These are phyloP conservation scores for Protodeltote pygarga DNA, from an alignment of 2,888 invertebrate genomes.

Conservation along the genomic window DNA sequence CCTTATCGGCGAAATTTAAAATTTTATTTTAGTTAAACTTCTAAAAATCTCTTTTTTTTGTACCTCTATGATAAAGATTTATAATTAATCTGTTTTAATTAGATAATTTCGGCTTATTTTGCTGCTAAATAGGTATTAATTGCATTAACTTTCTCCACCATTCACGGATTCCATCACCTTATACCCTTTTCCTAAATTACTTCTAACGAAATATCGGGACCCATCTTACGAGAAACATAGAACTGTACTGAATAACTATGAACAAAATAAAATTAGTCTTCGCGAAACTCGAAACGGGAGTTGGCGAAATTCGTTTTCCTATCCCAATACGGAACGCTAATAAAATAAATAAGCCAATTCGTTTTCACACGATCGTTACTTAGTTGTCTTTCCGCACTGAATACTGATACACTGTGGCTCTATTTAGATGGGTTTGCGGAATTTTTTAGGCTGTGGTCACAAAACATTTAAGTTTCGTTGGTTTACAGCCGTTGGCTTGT, in stretches of 20 bases:
- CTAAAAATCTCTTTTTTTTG: too few relatives aligned
- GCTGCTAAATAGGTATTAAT: too few relatives aligned
- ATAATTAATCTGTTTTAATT: too few relatives aligned
- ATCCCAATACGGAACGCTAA: slow-evolving; percentile 52
- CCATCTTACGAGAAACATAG: slow-evolving; percentile 5
- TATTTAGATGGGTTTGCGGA: slow-evolving; percentile 8
- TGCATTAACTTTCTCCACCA: slow-evolving; percentile 5
- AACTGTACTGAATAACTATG: slow-evolving; percentile 21
- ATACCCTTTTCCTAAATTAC: background rate
- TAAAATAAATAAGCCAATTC: slow-evolving; percentile 58
- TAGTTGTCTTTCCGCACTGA: slow-evolving; percentile 44
- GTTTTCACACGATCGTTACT: slow-evolving; percentile 47
- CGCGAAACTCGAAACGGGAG: slow-evolving; percentile 27
- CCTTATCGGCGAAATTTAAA: too few relatives aligned
- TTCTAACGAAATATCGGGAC: background rate
- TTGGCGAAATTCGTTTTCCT: slow-evolving; percentile 43
- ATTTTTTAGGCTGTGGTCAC: slow-evolving; percentile 12
- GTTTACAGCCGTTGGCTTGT: too few relatives aligned
- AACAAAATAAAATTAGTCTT: slow-evolving; percentile 44
- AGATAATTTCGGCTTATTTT: too few relatives aligned
- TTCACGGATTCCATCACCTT: background rate
- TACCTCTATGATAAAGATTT: too few relatives aligned
- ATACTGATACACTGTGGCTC: slow-evolving; percentile 43
- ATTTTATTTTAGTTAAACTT: too few relatives aligned
- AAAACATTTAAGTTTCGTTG: background rate